Evolutionary conservation across 2,888 invertebrate genomes (phyloP).

Genomic region (Heliconius charithonia): DNA sequence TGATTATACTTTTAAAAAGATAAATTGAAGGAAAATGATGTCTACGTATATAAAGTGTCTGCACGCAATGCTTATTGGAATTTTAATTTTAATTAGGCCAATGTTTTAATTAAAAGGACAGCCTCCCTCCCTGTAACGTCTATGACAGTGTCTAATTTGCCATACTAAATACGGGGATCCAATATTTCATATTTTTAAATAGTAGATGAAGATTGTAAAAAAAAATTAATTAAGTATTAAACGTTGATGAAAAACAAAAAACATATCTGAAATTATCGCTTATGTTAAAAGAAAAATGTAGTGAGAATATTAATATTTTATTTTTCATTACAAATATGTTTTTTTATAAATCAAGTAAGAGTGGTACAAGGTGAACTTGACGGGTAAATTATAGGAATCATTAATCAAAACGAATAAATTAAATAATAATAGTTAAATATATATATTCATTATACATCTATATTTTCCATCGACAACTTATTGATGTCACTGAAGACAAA

Average conservation of each 20-base stretch:
- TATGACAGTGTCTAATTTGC: too few species aligned
- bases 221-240: too few species aligned
- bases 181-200: neutral
- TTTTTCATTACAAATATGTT: neutral
- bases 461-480: conserved; percentile 3
- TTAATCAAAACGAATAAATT: neutral
- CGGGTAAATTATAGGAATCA: neutral
- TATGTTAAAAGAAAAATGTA: too few species aligned
- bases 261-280: too few species aligned
- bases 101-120: too few species aligned
- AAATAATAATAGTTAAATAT: neutral
- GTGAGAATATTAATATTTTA: neutral
- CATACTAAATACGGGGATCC: neutral
- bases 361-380: conserved; percentile 5
- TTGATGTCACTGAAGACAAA: neutral
- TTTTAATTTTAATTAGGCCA: neutral
- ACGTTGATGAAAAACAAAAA: too few species aligned
- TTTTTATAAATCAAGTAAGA: neutral
- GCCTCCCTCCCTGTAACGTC: too few species aligned
- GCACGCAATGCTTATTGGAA: neutral
- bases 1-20: neutral
- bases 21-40: neutral
- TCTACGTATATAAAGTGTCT: neutral
- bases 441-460: conserved; percentile 2
- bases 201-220: too few species aligned